Conservation (phyloP, 2,888 invertebrate genomes). For the Neoaliturus tenellus region DNA sequence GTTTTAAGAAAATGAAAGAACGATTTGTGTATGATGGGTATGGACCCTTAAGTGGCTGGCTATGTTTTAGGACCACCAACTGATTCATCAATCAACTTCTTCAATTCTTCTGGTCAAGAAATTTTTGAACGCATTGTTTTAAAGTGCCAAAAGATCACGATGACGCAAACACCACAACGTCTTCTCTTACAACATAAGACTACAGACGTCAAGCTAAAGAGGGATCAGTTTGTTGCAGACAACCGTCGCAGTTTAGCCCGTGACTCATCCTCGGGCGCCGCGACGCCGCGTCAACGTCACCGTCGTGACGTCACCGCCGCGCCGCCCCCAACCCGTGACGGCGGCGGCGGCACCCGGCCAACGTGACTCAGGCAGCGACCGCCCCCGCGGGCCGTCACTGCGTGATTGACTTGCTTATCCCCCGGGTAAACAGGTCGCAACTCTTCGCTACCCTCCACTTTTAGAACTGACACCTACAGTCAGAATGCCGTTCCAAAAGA, state of each 20-base stretch:
- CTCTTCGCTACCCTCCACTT: neutral
- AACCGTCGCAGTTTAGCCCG: neutral
- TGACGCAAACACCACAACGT: neutral
- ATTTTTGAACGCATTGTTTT: too few relatives aligned
- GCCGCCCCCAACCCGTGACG: neutral
- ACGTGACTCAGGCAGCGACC: conserved; percentile 12
- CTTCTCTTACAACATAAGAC: neutral
- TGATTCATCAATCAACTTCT: too few relatives aligned
- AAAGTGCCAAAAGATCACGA: too few relatives aligned
- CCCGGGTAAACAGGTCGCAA: neutral
- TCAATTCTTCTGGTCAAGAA: too few relatives aligned
- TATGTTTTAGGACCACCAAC: too few relatives aligned
- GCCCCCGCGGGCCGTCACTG: neutral
- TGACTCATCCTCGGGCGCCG: too few relatives aligned
- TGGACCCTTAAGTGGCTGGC: too few relatives aligned
- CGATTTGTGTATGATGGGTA: too few relatives aligned
- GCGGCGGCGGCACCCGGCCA: conserved; percentile 24
- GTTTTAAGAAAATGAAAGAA: too few relatives aligned
- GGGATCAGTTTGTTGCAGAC: neutral
- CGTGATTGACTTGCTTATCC: conserved; percentile 5
- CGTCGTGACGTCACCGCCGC: neutral
- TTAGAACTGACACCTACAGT: too few relatives aligned
- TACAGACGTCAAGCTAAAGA: neutral
- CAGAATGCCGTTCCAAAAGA: too few relatives aligned
- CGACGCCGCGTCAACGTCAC: neutral